These are phyloP conservation scores for Ariopsis seemanni DNA, from an alignment of 2,113 vertebrate genomes.

Conservation along the genomic window DNA sequence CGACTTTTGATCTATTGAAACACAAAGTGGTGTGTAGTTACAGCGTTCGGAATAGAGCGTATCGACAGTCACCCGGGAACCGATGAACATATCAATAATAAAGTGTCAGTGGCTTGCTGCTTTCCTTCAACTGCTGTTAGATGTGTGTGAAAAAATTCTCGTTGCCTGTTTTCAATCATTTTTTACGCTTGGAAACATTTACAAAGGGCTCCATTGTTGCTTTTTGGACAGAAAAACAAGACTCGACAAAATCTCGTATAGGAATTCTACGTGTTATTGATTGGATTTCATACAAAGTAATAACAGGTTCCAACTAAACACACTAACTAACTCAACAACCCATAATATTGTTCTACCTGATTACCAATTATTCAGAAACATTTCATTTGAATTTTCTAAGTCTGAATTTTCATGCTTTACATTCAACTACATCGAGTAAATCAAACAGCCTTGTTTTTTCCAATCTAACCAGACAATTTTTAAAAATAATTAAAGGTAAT, in stretches of 20 bases:
- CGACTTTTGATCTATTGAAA: conserved; percentile 9
- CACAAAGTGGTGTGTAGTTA: background rate
- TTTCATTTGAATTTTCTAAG: background rate
- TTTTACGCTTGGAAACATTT: background rate
- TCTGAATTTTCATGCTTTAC: background rate
- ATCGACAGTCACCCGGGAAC: conserved; percentile 7
- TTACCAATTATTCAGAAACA: background rate
- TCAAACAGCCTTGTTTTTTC: background rate
- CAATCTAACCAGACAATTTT: background rate
- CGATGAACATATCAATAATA: conserved; percentile 6
- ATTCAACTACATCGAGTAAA: background rate
- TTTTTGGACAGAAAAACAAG: background rate
- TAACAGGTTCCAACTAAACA: background rate
- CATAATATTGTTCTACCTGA: background rate
- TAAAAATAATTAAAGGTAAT: background rate
- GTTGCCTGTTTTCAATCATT: background rate
- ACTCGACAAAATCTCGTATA: background rate
- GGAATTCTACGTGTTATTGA: background rate
- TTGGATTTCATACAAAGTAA: background rate
- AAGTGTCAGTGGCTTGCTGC: background rate
- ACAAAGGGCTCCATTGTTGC: background rate
- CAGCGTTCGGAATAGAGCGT: background rate
- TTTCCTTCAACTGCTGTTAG: background rate
- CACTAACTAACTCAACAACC: background rate
- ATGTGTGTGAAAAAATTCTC: background rate